phyloP scores from a whole-genome alignment of 1,140 invertebrate genomes.

The Dufourea novaeangliae region DNA sequence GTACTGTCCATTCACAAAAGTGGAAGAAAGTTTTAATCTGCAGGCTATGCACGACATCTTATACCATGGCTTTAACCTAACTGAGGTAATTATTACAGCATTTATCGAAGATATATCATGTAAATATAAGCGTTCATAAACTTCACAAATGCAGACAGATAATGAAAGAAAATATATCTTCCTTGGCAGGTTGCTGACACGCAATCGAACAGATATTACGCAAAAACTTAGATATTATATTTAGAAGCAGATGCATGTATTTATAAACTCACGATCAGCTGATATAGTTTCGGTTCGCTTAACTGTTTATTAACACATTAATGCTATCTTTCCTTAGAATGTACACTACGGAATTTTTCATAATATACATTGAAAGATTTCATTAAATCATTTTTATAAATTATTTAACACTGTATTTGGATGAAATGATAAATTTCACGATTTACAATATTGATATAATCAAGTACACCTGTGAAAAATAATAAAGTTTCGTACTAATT shows the following conservation, averaged over 20 bases:
- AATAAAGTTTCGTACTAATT: neutral
- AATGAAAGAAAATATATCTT: conserved; percentile 9
- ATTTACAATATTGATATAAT: neutral
- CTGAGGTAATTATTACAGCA: conserved; percentile 85
- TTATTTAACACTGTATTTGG: neutral
- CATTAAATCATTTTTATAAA: neutral
- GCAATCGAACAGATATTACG: conserved; percentile 58
- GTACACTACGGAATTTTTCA: neutral
- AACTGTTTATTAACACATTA: conserved; percentile 6
- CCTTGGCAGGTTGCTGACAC: conserved; percentile 59
- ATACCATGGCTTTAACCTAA: conserved; percentile 92
- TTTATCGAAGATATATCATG: neutral
- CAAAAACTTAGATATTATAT: conserved; percentile 69
- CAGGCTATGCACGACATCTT: conserved; percentile 99
- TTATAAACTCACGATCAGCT: conserved; percentile 71
- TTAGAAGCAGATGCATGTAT: conserved; percentile 71
- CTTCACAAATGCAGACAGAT: neutral
- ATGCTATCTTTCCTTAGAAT: neutral
- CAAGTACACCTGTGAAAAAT: neutral
- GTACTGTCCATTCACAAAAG: conserved; percentile 98
- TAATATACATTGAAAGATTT: neutral
- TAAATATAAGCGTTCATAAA: neutral
- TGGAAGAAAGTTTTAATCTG: conserved; percentile 99
- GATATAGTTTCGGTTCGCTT: conserved; percentile 47
- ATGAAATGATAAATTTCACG: neutral